Conservation (phyloP, 2,888 invertebrate species). For the Athetis lepigone region DNA sequence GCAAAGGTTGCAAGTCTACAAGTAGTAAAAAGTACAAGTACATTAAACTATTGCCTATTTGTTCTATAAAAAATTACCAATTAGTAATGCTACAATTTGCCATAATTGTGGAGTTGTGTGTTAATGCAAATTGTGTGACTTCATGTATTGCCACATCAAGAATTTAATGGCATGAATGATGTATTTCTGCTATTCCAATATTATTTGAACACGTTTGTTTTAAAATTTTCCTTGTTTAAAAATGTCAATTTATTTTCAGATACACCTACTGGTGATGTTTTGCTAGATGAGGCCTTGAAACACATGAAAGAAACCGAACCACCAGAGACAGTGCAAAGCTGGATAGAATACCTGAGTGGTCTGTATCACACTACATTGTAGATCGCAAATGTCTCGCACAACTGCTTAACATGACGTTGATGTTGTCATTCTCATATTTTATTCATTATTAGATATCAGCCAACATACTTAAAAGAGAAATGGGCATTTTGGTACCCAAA, state of each 20-base stretch:
- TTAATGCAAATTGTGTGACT: conserved; percentile 25
- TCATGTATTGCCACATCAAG: neutral
- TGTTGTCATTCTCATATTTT: too few relatives aligned
- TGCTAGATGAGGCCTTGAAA: conserved; percentile 98
- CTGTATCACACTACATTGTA: conserved; percentile 69
- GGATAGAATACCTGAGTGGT: conserved; percentile 99
- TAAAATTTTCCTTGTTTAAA: conserved; percentile 2
- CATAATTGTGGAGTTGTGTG: conserved; percentile 16
- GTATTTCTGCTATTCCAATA: neutral
- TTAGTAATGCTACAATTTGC: conserved; percentile 32
- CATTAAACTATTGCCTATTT: neutral
- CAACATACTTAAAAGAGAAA: too few relatives aligned
- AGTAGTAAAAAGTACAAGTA: conserved; percentile 2
- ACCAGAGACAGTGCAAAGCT: conserved; percentile 98
- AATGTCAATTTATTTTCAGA: conserved; percentile 87
- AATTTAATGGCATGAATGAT: neutral
- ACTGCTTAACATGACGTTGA: neutral
- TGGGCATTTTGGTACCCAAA: too few relatives aligned
- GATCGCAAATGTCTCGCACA: neutral
- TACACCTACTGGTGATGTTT: conserved; percentile 98
- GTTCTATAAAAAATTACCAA: conserved; percentile 25
- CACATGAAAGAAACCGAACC: conserved; percentile 99
- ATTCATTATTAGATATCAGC: too few relatives aligned
- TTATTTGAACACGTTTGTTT: neutral
- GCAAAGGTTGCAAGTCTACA: conserved; percentile 1